These are phyloP conservation scores for Allacma fusca DNA, from an alignment of 2,888 invertebrate species.

Conservation along the genomic window DNA sequence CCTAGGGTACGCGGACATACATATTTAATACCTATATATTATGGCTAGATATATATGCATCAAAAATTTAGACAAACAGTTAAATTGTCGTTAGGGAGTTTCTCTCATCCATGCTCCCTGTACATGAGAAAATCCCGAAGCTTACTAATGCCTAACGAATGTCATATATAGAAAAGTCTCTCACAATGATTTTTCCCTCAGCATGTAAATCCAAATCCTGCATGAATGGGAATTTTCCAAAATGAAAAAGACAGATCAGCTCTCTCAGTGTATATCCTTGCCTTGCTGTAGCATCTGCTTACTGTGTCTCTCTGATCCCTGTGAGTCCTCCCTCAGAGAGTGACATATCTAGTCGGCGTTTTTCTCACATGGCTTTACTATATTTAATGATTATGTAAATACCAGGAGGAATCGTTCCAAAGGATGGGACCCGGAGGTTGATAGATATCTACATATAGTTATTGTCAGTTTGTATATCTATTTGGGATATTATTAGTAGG, in stretches of 20 bases:
- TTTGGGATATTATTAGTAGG: background rate
- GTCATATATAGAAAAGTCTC: slow-evolving; percentile 6
- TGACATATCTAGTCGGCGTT: background rate
- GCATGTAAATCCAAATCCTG: slow-evolving; percentile 32
- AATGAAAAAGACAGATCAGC: slow-evolving; percentile 35
- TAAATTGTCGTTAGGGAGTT: slow-evolving; percentile 5
- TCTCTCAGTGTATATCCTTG: background rate
- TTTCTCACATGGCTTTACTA: slow-evolving; percentile 9
- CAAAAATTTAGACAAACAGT: background rate
- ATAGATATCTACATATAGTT: too few species aligned
- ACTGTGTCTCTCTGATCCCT: background rate
- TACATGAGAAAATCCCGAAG: slow-evolving; percentile 4
- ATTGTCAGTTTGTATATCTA: too few species aligned
- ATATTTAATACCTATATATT: too few species aligned
- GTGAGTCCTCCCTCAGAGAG: background rate
- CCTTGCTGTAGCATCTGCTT: slow-evolving; percentile 18
- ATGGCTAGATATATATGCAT: background rate
- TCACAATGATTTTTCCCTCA: slow-evolving; percentile 9
- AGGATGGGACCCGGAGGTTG: background rate
- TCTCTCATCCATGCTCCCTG: background rate
- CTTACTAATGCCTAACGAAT: slow-evolving; percentile 16
- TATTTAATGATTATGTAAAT: slow-evolving; percentile 20
- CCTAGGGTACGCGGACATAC: too few species aligned
- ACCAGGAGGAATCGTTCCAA: background rate
- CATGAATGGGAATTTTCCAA: slow-evolving; percentile 28